These are phyloP conservation scores for Mylabris sibirica DNA, from an alignment of 2,888 invertebrate genomes.

Conservation along the genomic window DNA sequence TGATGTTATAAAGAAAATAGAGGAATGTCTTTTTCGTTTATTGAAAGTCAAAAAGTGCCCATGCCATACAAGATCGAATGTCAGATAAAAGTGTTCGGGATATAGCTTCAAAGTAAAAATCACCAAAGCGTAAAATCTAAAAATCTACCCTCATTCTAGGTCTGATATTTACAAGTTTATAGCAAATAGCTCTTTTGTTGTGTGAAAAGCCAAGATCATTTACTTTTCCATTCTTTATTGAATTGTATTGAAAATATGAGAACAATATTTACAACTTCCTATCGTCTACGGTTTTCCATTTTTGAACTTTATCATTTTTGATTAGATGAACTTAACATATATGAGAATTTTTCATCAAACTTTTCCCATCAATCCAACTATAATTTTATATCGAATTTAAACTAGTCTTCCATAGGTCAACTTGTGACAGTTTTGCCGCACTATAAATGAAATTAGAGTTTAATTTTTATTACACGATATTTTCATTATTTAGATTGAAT, in stretches of 20 bases:
- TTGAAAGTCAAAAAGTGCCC: neutral
- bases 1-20: neutral
- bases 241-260: conserved; percentile 30
- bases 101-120: conserved; percentile 29
- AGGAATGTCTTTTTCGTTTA: neutral
- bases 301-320: conserved; percentile 3
- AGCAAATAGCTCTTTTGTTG: conserved; percentile 36
- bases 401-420: conserved; percentile 18
- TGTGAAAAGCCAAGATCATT: conserved; percentile 28
- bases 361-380: conserved; percentile 11
- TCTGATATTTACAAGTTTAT: conserved; percentile 36
- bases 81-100: neutral
- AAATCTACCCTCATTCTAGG: conserved; percentile 32
- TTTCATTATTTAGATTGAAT: too few species aligned
- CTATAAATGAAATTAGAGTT: neutral
- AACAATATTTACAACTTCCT: conserved; percentile 31
- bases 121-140: conserved; percentile 34
- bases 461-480: neutral
- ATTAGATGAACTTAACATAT: conserved; percentile 8
- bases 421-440: neutral
- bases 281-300: conserved; percentile 6
- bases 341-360: neutral
- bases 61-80: neutral
- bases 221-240: conserved; percentile 29
- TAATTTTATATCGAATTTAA: conserved; percentile 15